Evolutionary conservation across 2,888 invertebrate genomes (phyloP).

Genomic region (Steinernema hermaphroditum): DNA sequence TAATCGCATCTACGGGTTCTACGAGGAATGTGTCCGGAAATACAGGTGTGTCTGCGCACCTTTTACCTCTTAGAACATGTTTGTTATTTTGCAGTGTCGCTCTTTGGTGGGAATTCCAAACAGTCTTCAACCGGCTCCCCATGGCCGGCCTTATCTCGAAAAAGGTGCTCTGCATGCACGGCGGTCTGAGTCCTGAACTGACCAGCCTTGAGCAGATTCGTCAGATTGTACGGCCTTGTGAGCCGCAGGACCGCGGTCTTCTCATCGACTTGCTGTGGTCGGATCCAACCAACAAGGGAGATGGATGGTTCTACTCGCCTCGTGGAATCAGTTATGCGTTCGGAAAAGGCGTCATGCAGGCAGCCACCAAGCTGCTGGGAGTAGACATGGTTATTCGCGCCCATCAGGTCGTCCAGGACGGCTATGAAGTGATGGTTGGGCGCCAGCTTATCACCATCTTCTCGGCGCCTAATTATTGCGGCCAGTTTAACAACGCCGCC

Average conservation of each 20-base stretch:
- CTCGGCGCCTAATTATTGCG: slow-evolving; percentile 54
- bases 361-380: slow-evolving; percentile 50
- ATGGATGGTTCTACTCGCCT: slow-evolving; percentile 45
- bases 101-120: slow-evolving; percentile 61
- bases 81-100: slow-evolving; percentile 45
- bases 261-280: slow-evolving; percentile 60
- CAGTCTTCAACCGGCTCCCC: slow-evolving; percentile 58
- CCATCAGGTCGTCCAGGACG: slow-evolving; percentile 61
- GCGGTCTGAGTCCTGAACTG: slow-evolving; percentile 57
- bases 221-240: slow-evolving; percentile 51
- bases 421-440: slow-evolving; percentile 59
- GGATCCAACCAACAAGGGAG: slow-evolving; percentile 58
- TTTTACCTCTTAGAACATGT: no score
- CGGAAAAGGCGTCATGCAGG: slow-evolving; percentile 55
- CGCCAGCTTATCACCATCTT: slow-evolving; percentile 58
- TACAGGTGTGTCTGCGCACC: slow-evolving; percentile 49
- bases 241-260: slow-evolving; percentile 55
- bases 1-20: slow-evolving; percentile 60
- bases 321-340: slow-evolving; percentile 59
- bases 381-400: slow-evolving; percentile 60
- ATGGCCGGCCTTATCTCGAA: slow-evolving; percentile 59
- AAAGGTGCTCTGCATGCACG: slow-evolving; percentile 58
- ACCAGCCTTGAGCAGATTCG: slow-evolving; percentile 51
- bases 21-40: slow-evolving; percentile 52
- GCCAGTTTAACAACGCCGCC: slow-evolving; percentile 58